A percentile compares a stretch with the other conserved stretches of the same genome.
Evolutionary conservation across 2,888 invertebrate genomes (phyloP).

Genomic region (Torymus texanus): DNA sequence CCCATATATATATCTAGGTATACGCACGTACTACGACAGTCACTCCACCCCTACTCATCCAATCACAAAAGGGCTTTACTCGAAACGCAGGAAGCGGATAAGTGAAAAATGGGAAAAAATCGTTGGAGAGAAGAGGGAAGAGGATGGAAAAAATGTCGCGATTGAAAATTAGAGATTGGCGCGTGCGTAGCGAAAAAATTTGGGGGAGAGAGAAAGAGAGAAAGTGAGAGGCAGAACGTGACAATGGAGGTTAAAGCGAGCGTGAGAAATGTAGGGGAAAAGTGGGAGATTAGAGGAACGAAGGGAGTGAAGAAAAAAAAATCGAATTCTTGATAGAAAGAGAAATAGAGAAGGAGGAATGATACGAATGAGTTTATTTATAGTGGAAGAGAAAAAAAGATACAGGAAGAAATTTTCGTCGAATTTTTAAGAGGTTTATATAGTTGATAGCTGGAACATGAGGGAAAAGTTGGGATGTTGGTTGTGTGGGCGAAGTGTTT

Average conservation of each 20-base stretch:
- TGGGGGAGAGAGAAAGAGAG: background rate
- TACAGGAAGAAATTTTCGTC: background rate
- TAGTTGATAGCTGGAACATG: too few relatives aligned
- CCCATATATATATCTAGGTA: too few relatives aligned
- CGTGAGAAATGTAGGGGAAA: constrained; percentile 40
- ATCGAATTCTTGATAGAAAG: constrained; percentile 17
- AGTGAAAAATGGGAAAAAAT: too few relatives aligned
- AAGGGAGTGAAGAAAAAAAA: background rate
- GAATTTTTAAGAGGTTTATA: too few relatives aligned
- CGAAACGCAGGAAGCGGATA: too few relatives aligned
- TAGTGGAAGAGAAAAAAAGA: background rate
- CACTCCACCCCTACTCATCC: too few relatives aligned
- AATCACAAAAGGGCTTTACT: too few relatives aligned
- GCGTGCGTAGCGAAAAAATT: constrained; percentile 11
- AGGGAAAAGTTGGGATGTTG: too few relatives aligned
- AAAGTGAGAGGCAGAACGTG: background rate
- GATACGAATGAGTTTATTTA: constrained; percentile 10
- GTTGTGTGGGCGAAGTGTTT: too few relatives aligned
- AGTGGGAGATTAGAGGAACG: constrained; percentile 20
- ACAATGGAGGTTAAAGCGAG: constrained; percentile 35
- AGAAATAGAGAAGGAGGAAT: background rate
- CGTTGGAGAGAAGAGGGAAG: background rate
- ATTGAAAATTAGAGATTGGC: constrained; percentile 44
- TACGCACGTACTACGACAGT: too few relatives aligned
- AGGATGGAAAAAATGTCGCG: constrained; percentile 10